A percentile compares a stretch with the other conserved stretches of the same genome.
phyloP scores from a whole-genome alignment of 1,140 invertebrate genomes.

The Scylla paramamosain region DNA sequence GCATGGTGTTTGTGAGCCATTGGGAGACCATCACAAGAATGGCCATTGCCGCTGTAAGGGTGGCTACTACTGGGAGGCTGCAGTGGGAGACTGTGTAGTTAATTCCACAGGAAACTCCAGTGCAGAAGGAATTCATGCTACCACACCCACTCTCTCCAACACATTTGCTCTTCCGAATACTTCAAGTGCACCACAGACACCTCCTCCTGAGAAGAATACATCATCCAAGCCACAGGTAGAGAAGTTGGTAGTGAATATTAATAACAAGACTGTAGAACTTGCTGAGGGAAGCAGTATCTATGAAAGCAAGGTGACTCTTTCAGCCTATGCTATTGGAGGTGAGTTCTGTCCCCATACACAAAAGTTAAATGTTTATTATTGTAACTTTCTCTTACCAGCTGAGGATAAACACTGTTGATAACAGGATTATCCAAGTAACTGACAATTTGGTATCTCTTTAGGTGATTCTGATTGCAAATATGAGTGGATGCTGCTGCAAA shows the following conservation, averaged over 20 bases:
- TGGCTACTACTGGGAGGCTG: slow-evolving; percentile 12
- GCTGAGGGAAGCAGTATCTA: slow-evolving; percentile 41
- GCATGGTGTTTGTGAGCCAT: slow-evolving; percentile 79
- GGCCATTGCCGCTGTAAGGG: slow-evolving; percentile 86
- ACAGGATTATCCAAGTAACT: too few relatives aligned
- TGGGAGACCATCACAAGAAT: slow-evolving; percentile 80
- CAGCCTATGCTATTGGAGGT: slow-evolving; percentile 69
- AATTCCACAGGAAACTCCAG: not conserved
- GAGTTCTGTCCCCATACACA: not conserved
- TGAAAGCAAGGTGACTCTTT: slow-evolving; percentile 61
- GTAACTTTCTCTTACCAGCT: not conserved
- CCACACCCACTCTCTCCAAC: not conserved
- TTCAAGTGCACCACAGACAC: not conserved
- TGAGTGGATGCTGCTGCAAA: slow-evolving; percentile 91
- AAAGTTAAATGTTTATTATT: not conserved
- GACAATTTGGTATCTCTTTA: slow-evolving; percentile 21
- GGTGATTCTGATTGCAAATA: slow-evolving; percentile 89
- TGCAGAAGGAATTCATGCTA: not conserved
- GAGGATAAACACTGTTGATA: too few relatives aligned
- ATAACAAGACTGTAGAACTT: slow-evolving; percentile 48
- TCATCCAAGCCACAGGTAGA: slow-evolving; percentile 81
- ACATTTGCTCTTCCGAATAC: not conserved
- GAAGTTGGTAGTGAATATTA: slow-evolving; percentile 78
- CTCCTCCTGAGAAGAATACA: not conserved
- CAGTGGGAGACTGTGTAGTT: slow-evolving; percentile 30